phyloP scores from a whole-genome alignment of 2,797 vertebrate genomes.

The Petrocephalus schoutedeni region DNA sequence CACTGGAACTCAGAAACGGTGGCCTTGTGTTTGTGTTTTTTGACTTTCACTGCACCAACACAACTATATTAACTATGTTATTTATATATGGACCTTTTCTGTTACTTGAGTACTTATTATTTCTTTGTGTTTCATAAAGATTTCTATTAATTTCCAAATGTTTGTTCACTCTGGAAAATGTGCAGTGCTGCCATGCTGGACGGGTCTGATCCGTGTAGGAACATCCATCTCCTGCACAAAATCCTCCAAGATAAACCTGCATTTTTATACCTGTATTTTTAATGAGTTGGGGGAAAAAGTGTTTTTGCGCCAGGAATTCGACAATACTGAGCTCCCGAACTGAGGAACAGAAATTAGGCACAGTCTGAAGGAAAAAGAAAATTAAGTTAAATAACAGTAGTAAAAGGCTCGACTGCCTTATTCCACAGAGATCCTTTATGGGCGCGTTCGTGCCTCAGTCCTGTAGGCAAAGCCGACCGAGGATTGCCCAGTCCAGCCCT shows the following conservation, averaged over 20 bases:
- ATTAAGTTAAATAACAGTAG: slow-evolving; percentile 28
- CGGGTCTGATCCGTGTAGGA: not conserved
- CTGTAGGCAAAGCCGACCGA: slow-evolving; percentile 24
- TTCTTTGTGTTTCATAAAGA: too few species aligned
- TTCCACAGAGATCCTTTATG: slow-evolving; percentile 22
- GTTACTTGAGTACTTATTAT: too few species aligned
- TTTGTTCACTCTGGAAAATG: too few species aligned
- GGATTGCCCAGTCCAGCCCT: slow-evolving; percentile 23
- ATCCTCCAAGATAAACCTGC: not conserved
- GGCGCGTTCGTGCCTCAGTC: not conserved
- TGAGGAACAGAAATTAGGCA: slow-evolving; percentile 26
- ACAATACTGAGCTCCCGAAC: slow-evolving; percentile 25
- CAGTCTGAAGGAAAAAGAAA: slow-evolving; percentile 30
- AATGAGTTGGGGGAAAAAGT: slow-evolving; percentile 17
- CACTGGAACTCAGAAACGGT: not conserved
- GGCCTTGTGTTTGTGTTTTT: not conserved
- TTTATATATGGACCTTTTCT: too few species aligned
- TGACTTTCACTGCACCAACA: not conserved
- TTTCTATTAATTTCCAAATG: too few species aligned
- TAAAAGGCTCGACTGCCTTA: slow-evolving; percentile 30
- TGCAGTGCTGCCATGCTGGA: not conserved
- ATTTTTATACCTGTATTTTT: not conserved
- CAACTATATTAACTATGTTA: too few species aligned
- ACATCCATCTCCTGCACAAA: not conserved
- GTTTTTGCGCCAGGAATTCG: slow-evolving; percentile 23